Conservation (phyloP, 2,113 vertebrate species). For the Corydoras maculifer region DNA sequence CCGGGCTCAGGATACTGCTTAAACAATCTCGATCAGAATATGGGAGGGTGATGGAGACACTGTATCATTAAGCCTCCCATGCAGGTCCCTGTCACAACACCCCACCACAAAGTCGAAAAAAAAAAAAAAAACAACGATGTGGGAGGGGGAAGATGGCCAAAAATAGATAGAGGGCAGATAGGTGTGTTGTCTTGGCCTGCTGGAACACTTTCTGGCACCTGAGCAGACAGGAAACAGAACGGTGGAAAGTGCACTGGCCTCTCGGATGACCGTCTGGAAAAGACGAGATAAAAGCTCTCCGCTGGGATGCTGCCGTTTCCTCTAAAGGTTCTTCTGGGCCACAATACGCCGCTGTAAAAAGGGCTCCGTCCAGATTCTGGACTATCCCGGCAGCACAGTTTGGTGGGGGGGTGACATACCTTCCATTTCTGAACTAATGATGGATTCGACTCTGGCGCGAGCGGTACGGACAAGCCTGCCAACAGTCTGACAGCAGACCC, state of each 20-base stretch:
- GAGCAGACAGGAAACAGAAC: constrained; percentile 42
- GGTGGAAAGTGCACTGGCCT: constrained; percentile 36
- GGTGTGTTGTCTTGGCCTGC: constrained; percentile 17
- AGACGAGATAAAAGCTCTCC: constrained; percentile 36
- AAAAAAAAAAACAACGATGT: constrained; percentile 43
- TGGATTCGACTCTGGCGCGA: not conserved
- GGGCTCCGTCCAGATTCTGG: no score
- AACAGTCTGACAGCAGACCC: constrained; percentile 3
- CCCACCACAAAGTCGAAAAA: constrained; percentile 51
- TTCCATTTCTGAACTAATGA: not conserved
- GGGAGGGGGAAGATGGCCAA: constrained; percentile 48
- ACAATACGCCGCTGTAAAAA: no score
- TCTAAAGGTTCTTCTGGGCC: no score
- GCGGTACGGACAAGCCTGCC: not conserved
- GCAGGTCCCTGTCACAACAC: constrained; percentile 62
- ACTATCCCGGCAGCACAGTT: not conserved
- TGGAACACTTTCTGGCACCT: constrained; percentile 38
- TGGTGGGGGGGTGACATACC: not conserved
- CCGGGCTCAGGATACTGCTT: constrained; percentile 59
- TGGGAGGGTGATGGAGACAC: constrained; percentile 55
- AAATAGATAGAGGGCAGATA: constrained; percentile 48
- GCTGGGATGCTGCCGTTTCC: constrained; percentile 38
- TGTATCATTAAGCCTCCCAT: constrained; percentile 63
- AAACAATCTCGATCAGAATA: constrained; percentile 68
- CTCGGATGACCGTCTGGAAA: constrained; percentile 47